These are phyloP conservation scores for Tortrix viridana DNA, from an alignment of 2,888 invertebrate species.

Conservation along the genomic window DNA sequence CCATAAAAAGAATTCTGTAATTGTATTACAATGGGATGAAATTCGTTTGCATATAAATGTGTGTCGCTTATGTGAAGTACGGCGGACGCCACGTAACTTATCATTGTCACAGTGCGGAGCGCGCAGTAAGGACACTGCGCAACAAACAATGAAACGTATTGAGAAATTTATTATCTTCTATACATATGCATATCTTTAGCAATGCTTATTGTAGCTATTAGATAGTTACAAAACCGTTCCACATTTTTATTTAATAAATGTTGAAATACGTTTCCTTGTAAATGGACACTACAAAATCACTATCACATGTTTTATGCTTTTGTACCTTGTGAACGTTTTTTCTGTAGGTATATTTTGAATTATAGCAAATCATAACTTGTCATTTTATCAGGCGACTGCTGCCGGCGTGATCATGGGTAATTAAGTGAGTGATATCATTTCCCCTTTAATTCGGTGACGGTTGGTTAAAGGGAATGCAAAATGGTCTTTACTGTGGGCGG, in stretches of 20 bases:
- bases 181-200: too few relatives aligned
- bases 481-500: constrained; percentile 44
- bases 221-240: too few relatives aligned
- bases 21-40: constrained; percentile 37
- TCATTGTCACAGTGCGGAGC: constrained; percentile 7
- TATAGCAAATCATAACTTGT: constrained; percentile 64
- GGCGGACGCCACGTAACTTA: constrained; percentile 7
- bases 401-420: constrained; percentile 63
- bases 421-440: constrained; percentile 73
- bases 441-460: constrained; percentile 77
- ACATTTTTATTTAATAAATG: constrained; percentile 1
- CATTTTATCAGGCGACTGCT: constrained; percentile 60
- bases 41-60: constrained; percentile 28
- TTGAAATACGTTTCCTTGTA: constrained; percentile 1
- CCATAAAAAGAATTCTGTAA: constrained; percentile 36
- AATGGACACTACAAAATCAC: constrained; percentile 17
- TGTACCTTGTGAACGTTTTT: not conserved
- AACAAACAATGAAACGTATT: constrained; percentile 3
- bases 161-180: not conserved
- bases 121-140: constrained; percentile 10
- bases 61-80: constrained; percentile 39
- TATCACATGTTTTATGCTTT: too few relatives aligned
- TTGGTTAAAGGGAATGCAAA: constrained; percentile 56
- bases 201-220: too few relatives aligned
- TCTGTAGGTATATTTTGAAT: constrained; percentile 60